Evolutionary conservation across 2,797 vertebrate genomes (phyloP), one percentile per base, ranked within the genome.

Genomic region (Microchirus variegatus): DNA sequence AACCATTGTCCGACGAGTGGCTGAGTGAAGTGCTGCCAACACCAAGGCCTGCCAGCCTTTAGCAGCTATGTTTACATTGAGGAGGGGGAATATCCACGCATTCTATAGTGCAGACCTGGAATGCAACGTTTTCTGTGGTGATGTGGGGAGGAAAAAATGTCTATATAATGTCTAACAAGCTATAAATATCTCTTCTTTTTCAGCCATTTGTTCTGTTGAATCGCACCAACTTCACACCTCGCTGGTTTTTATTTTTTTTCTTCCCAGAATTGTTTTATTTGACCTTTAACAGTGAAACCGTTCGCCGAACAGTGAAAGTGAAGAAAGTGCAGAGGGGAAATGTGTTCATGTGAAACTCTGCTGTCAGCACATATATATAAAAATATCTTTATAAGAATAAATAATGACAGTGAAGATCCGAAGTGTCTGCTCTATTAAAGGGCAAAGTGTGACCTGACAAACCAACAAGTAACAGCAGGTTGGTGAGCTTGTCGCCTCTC

Each of bases 381-480:
- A n/a, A n/a, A n/a, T 41, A 12, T 14, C 9, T 41, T 44, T 47
- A 22, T 54, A 9, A 37, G 36, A 43, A 18, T n/a, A n/a, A n/a
- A n/a, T n/a, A n/a, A 22, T 4, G 38, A 42, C 18, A 19, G 12
- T n/a, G 26, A 45, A 36, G 14, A 36, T 18, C 58, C 35, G 53
- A 52, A 42, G 48, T 17, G 9, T 31, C n/a, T 37, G 4, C 9
- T 38, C 37, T 51, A 47, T 26, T 48, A 15, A 53, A 55, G 48
- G 38, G 48, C n/a, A 46, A 16, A 53, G 18, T 44, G 37, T 63
- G 66, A 64, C 62, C 59, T 26, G 1, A 40, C 22, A 67, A 63
- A n/a, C 41, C 17, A 63, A 63, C 61, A 3, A 59, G 73, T 37
- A 35, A 1, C 17, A 69, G 66, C 80, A 87, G 17, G 66, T 67